Conservation (phyloP, 1,140 invertebrate genomes). For the Saccostrea glomerata region DNA sequence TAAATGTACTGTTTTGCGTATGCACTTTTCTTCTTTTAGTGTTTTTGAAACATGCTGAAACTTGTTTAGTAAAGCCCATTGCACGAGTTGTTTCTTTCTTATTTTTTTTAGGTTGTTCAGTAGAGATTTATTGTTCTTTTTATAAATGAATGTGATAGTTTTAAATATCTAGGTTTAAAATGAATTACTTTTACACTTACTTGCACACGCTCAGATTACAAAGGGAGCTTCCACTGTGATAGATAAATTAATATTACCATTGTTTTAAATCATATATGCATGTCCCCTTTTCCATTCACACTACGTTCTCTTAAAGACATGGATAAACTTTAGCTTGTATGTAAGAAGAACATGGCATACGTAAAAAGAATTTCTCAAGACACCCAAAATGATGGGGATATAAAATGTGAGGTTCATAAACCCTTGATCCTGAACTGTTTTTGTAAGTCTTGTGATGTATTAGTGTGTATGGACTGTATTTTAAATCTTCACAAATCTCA, state of each 20-base stretch:
- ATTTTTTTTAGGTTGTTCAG: neutral
- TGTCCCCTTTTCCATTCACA: neutral
- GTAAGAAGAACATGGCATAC: neutral
- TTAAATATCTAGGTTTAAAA: neutral
- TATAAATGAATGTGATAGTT: neutral
- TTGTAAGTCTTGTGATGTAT: neutral
- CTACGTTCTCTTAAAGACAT: neutral
- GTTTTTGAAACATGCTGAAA: neutral
- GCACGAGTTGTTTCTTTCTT: neutral
- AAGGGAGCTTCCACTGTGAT: neutral
- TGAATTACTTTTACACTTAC: no score
- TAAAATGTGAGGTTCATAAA: neutral
- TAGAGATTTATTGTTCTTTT: neutral
- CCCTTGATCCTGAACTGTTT: neutral
- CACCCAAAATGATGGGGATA: neutral
- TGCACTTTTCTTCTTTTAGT: neutral
- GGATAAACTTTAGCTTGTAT: neutral
- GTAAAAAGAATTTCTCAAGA: neutral
- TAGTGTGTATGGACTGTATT: neutral
- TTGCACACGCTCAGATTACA: neutral
- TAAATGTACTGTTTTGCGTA: neutral
- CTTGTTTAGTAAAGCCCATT: neutral
- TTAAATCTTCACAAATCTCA: constrained; percentile 7
- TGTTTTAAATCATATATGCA: neutral
- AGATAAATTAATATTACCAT: neutral